phyloP scores from a whole-genome alignment of 2,888 invertebrate genomes.

The Drosophila differens region DNA sequence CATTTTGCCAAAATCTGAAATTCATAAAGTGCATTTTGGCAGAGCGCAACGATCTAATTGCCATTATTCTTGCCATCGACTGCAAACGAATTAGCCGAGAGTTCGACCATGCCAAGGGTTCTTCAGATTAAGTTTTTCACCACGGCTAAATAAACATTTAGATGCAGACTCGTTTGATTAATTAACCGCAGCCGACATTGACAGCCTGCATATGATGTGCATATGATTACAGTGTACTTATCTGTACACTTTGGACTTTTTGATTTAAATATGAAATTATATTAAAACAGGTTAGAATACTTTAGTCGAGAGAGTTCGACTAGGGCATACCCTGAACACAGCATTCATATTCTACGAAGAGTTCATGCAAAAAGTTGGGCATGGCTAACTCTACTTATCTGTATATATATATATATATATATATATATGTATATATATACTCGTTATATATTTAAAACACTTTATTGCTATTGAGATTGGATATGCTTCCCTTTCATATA shows the following conservation, averaged over 20 bases:
- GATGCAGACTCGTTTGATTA: constrained; percentile 56
- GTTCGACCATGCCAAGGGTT: constrained; percentile 47
- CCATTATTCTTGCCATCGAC: constrained; percentile 56
- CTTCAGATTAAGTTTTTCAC: constrained; percentile 62
- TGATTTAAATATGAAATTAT: background rate
- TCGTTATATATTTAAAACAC: background rate
- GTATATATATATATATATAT: background rate
- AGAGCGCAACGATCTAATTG: constrained; percentile 71
- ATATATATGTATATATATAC: background rate
- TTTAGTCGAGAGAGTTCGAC: background rate
- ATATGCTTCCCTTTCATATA: background rate
- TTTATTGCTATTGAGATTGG: background rate
- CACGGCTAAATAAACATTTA: constrained; percentile 67
- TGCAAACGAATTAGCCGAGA: constrained; percentile 29
- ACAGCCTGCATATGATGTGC: constrained; percentile 43
- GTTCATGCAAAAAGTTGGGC: background rate
- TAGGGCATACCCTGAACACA: background rate
- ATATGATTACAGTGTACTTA: background rate
- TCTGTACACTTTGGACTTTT: background rate
- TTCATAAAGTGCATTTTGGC: constrained; percentile 75
- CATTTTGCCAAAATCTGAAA: constrained; percentile 49
- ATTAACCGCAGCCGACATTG: constrained; percentile 60
- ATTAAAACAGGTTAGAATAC: background rate
- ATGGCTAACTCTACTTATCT: background rate
- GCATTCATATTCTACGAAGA: background rate